phyloP scores from a whole-genome alignment of 2,113 vertebrate species.

The Ophthalmolycus amberensis region DNA sequence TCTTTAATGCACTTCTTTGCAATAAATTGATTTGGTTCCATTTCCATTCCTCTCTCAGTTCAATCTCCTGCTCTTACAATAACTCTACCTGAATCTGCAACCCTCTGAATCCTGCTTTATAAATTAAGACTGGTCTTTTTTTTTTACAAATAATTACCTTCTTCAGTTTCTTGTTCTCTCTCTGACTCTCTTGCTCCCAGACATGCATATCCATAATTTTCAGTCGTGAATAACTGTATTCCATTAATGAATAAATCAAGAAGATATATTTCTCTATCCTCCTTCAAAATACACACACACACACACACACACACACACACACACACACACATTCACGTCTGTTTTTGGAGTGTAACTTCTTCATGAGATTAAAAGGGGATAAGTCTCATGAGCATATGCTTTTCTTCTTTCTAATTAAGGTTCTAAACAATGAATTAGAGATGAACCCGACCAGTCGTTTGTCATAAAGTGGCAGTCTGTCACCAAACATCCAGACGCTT shows the following conservation, averaged over 20 bases:
- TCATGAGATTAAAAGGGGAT: conserved; percentile 12
- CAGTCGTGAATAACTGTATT: conserved; percentile 6
- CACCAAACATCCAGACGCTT: conserved; percentile 35
- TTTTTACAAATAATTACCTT: background rate
- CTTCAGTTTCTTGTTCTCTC: background rate
- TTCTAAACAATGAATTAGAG: conserved; percentile 49
- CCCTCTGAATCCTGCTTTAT: conserved; percentile 1
- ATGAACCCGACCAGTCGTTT: conserved; percentile 34
- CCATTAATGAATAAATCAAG: conserved; percentile 54
- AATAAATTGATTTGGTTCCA: conserved; percentile 19
- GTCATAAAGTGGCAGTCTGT: conserved; percentile 52
- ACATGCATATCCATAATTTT: conserved; percentile 4
- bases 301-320: background rate
- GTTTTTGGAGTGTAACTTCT: conserved; percentile 12
- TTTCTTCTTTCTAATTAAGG: conserved; percentile 59
- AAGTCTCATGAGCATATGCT: conserved; percentile 46
- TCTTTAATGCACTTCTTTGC: conserved; percentile 4
- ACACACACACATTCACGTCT: background rate
- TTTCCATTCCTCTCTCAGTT: conserved; percentile 18
- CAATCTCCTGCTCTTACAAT: background rate
- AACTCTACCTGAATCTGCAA: background rate
- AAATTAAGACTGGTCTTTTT: conserved; percentile 9
- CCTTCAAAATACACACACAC: conserved; percentile 6
- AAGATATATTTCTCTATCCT: conserved; percentile 14
- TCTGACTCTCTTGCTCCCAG: background rate